phyloP scores from a whole-genome alignment of 2,797 vertebrate genomes.

The Halcyon badia region DNA sequence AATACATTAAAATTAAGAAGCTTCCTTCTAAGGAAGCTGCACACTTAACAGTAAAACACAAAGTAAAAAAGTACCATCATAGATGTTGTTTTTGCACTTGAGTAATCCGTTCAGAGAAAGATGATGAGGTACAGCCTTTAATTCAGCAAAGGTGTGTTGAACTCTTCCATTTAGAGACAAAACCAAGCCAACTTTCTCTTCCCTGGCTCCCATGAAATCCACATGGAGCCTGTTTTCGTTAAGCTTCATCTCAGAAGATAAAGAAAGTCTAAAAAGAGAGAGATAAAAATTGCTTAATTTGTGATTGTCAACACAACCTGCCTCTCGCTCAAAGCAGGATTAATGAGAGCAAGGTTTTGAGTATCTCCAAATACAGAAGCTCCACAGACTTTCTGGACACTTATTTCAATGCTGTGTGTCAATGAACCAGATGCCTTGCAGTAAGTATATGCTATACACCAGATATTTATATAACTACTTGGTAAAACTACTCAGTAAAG shows the following conservation, averaged over 20 bases:
- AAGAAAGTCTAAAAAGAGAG: conserved; percentile 72
- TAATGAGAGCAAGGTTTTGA: neutral
- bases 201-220: conserved; percentile 52
- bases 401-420: neutral
- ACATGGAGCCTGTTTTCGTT: conserved; percentile 62
- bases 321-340: neutral
- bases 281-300: neutral
- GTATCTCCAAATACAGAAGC: neutral
- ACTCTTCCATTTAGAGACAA: conserved; percentile 79
- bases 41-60: neutral
- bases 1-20: neutral
- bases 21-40: neutral
- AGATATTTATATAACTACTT: neutral
- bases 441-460: neutral
- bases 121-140: conserved; percentile 75
- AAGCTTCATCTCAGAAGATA: conserved; percentile 79
- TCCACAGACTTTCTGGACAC: neutral
- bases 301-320: neutral
- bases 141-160: conserved; percentile 77
- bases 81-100: conserved; percentile 65
- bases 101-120: conserved; percentile 79
- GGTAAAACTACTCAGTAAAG: neutral
- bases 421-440: neutral
- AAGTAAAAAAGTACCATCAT: conserved; percentile 28
- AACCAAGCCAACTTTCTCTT: conserved; percentile 60